Conservation (phyloP, 2,797 vertebrate species). For the Cossypha niveicapilla region DNA sequence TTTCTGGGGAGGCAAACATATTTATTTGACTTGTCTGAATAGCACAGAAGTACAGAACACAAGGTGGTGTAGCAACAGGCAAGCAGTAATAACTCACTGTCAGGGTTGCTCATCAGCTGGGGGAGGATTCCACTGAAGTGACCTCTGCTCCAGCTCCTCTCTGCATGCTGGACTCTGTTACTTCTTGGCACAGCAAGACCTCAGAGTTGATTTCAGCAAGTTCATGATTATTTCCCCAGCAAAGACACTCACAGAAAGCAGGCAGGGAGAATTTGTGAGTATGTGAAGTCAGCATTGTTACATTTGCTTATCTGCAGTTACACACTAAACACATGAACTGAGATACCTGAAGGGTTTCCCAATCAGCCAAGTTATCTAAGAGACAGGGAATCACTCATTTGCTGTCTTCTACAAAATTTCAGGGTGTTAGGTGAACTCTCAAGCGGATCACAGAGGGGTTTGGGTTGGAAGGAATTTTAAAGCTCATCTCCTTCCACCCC, state of each 20-base stretch:
- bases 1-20: neutral
- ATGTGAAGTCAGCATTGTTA: neutral
- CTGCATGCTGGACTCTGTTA: accelerated
- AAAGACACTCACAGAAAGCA: neutral
- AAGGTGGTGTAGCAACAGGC: neutral
- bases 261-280: neutral
- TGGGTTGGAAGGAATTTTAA: neutral
- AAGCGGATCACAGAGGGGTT: neutral
- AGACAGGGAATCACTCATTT: neutral
- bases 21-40: neutral
- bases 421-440: neutral
- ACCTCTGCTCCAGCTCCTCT: neutral
- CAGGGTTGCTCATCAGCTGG: neutral
- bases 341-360: neutral
- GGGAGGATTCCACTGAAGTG: neutral
- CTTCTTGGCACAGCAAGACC: neutral
- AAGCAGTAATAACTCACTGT: neutral
- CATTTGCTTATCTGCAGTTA: neutral
- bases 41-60: neutral
- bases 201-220: neutral
- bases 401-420: neutral
- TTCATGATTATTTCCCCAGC: neutral
- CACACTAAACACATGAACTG: neutral
- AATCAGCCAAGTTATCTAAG: neutral
- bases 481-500: neutral